Percentiles rank a stretch among this genome's conserved stretches.
phyloP scores from a whole-genome alignment of 2,797 vertebrate species.

The Crocodylus rhombifer region DNA sequence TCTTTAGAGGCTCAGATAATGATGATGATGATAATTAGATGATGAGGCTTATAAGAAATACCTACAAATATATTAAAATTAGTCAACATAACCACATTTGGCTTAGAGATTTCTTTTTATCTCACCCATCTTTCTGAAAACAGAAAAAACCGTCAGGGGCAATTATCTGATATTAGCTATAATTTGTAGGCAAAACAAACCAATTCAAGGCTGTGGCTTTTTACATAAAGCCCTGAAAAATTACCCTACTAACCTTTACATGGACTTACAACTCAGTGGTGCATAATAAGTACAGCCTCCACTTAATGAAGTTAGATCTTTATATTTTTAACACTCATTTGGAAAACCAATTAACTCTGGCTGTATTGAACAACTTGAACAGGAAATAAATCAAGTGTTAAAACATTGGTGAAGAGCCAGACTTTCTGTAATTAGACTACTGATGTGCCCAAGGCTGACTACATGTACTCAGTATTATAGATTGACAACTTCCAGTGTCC shows the following conservation, averaged over 20 bases:
- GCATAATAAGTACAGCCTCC: slow-evolving; percentile 79
- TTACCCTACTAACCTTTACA: slow-evolving; percentile 81
- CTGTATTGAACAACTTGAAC: slow-evolving; percentile 87
- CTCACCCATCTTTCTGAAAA: not conserved
- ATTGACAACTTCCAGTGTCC: slow-evolving; percentile 89
- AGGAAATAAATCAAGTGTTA: slow-evolving; percentile 97
- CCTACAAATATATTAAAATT: not conserved
- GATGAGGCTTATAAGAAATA: not conserved
- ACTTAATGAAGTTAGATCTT: slow-evolving; percentile 90
- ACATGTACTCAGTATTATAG: slow-evolving; percentile 85
- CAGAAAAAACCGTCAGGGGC: not conserved
- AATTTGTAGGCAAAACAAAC: slow-evolving; percentile 52
- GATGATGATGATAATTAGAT: not conserved
- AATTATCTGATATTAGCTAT: slow-evolving; percentile 60
- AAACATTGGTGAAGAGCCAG: slow-evolving; percentile 90
- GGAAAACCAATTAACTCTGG: slow-evolving; percentile 93
- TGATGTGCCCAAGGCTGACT: slow-evolving; percentile 87
- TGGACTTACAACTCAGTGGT: slow-evolving; percentile 78
- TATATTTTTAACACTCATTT: slow-evolving; percentile 91
- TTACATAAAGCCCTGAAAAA: slow-evolving; percentile 59
- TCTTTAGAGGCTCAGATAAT: not conserved
- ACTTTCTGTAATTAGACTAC: slow-evolving; percentile 91
- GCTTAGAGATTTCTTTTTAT: not conserved
- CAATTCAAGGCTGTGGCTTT: slow-evolving; percentile 66
- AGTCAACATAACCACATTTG: not conserved